Base-by-base conservation (phyloP, 2,888 invertebrate genomes). In the Sicus ferrugineus region DNA sequence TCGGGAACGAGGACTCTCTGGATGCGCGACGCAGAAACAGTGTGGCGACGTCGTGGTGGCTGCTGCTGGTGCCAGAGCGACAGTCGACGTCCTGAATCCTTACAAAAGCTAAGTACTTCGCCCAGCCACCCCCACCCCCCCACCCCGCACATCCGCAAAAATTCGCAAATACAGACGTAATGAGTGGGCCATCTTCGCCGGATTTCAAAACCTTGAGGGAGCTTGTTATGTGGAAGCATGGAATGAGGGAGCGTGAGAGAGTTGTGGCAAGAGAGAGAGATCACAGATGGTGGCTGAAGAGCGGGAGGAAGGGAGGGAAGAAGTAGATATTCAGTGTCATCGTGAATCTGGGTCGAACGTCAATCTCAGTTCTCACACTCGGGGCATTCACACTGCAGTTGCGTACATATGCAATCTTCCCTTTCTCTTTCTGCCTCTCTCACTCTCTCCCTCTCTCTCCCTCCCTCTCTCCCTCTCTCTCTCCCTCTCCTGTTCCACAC, bases 71-170 rank as follows among this genome's bases (percentile, higher is more conserved):
- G 21, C 38, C 52, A 52, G n/a, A 34, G 46, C 50, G 62, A 70
- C 71, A 74, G 73, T 74, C 73, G 75, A 72, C 74, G 74, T 75
- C 75, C 73, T 76, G 73, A 75, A 72, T 73, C 73, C 75, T 74
- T 76, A 73, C 69, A 74, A 73, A 76, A 74, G 74, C 71, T 70
- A 56, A 67, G 42, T 58, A 58, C n/a, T 58, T 31, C 59, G 11
- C 34, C 28, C 21, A 31, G 21, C 28, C 23, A 30, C 34, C 19
- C 6, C 28, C 38, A 23, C 38, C 28, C 34, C 50, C 31, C n/a
- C 34, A 19, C 48, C 28, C 50, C 7, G 34, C 34, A 34, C 34
- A n/a, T n/a, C n/a, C n/a, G 14, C n/a, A 34, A 1, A 7, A 34
- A 7, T 34, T 1, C 34, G 34, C 34, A 34, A 34, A 14, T 9